Evolutionary conservation across 2,888 invertebrate species (phyloP), one percentile per base, ranked within the genome.

Genomic region (Drosophila niveifrons): DNA sequence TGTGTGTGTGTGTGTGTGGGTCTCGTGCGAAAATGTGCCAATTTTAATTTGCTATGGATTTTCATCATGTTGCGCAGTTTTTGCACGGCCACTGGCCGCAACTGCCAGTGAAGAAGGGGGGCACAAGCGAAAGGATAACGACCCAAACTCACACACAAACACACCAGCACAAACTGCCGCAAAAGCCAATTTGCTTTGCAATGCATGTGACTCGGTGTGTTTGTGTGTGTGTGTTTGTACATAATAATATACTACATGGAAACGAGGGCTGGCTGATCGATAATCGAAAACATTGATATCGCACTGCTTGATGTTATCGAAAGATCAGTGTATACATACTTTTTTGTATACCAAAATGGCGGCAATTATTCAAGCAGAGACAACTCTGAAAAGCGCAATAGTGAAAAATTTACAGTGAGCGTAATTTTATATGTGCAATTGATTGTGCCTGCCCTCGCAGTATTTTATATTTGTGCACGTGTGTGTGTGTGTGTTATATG

Each of bases 21-120:
- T 61, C 61, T 67, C 46, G 46, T 72, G 63, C 47, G 50, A 78
- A 82, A 80, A 74, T 82, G 82, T 78, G 77, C 71, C 82, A 80
- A 75, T 74, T 77, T 72, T 74, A 72, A 78, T 77, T 77, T 67
- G 71, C 70, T 55, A 76, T 80, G 66, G 59, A 74, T 74, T 75
- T 75, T 66, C 63, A 64, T 66, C 72, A 67, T 69, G 62, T 67
- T 63, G 67, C 63, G 75, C 72, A 75, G 57, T 75, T 72, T 76
- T 76, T 75, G 68, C 47, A 46, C 44, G 53, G 63, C 50, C 52
- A 67, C 56, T 52, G 71, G 71, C 71, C 72, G 39, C 75, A 75
- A 68, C 68, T 44, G 75, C 10, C 58, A 55, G 51, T 63, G n/a
- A n/a, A n/a, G n/a, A 53, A 55, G 61, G 64, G 53, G 68, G 68